A percentile compares a stretch with the other conserved stretches of the same genome.
Evolutionary conservation across 2,888 invertebrate genomes (phyloP).

Genomic region (Oscheius sp.): DNA sequence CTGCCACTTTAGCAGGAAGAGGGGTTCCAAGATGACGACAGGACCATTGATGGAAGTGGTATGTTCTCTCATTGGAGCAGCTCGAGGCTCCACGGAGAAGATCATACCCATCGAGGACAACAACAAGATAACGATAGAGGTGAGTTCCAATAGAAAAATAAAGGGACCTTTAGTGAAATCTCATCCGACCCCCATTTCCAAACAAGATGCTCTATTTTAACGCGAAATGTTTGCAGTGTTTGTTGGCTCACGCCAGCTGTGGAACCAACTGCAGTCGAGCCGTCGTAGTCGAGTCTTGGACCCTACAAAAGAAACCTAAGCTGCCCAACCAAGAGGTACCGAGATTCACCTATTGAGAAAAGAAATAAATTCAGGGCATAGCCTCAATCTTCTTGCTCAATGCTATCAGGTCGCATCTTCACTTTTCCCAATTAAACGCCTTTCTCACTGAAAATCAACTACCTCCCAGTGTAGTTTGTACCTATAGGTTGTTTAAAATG

Average conservation of each 20-base stretch:
- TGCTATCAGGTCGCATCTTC: constrained; percentile 91
- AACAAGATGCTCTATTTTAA: background rate
- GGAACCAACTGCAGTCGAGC: constrained; percentile 23
- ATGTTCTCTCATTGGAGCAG: constrained; percentile 1
- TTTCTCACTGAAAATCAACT: constrained; percentile 79
- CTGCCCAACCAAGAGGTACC: too few relatives aligned
- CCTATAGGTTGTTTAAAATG: constrained; percentile 14
- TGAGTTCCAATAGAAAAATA: background rate
- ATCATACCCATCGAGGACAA: background rate
- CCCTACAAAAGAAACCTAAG: background rate
- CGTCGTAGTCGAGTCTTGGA: constrained; percentile 26
- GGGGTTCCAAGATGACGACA: background rate
- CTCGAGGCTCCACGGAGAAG: background rate
- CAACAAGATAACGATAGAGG: constrained; percentile 3
- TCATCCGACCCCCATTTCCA: background rate
- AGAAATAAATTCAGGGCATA: background rate
- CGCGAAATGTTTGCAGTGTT: constrained; percentile 26
- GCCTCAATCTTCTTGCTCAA: constrained; percentile 82
- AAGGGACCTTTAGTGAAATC: background rate
- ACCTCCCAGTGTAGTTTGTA: constrained; percentile 7
- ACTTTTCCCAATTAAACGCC: constrained; percentile 95
- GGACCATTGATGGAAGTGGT: background rate
- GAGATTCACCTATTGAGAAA: background rate
- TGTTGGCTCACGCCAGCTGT: constrained; percentile 28
- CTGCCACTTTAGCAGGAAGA: constrained; percentile 10